A percentile compares a stretch with the other conserved stretches of the same genome.
These are phyloP conservation scores for Drosophila suboccidentalis DNA, from an alignment of 2,888 invertebrate genomes.

Conservation along the genomic window DNA sequence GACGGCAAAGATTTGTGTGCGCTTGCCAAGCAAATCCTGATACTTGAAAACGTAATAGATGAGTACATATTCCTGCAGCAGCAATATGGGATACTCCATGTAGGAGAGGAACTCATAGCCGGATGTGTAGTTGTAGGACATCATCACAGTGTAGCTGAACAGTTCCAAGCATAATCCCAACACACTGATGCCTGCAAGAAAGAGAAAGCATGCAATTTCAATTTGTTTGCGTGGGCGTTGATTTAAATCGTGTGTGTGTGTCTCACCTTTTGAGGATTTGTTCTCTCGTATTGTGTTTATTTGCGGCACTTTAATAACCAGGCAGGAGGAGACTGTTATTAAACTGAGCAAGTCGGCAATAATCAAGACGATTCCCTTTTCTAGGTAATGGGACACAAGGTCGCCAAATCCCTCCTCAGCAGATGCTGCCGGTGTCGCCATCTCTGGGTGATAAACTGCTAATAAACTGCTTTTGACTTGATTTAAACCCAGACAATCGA, in stretches of 20 bases:
- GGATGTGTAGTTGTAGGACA: conserved; percentile 92
- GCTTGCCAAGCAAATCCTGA: conserved; percentile 87
- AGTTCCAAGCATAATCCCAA: conserved; percentile 84
- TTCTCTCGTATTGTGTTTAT: conserved; percentile 89
- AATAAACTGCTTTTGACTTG: conserved; percentile 34
- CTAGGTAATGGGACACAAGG: conserved; percentile 73
- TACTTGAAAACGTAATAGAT: conserved; percentile 91
- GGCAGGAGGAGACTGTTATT: conserved; percentile 91
- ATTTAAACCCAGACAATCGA: conserved; percentile 53
- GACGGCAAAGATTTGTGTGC: conserved; percentile 79
- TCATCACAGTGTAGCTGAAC: conserved; percentile 92
- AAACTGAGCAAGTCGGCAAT: conserved; percentile 88
- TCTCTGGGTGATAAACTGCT: conserved; percentile 38
- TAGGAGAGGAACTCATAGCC: conserved; percentile 91
- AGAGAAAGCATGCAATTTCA: not conserved
- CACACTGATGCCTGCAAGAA: conserved; percentile 80
- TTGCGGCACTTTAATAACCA: conserved; percentile 93
- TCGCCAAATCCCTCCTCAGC: conserved; percentile 50
- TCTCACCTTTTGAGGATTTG: conserved; percentile 89
- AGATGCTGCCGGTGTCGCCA: conserved; percentile 35
- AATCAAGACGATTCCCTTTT: conserved; percentile 81
- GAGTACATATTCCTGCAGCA: conserved; percentile 91
- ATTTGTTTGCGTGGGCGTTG: conserved; percentile 15
- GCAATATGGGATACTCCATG: conserved; percentile 93
- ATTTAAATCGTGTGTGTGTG: not conserved